Conservation (phyloP, 2,888 invertebrate species). For the Agelastica alni region DNA sequence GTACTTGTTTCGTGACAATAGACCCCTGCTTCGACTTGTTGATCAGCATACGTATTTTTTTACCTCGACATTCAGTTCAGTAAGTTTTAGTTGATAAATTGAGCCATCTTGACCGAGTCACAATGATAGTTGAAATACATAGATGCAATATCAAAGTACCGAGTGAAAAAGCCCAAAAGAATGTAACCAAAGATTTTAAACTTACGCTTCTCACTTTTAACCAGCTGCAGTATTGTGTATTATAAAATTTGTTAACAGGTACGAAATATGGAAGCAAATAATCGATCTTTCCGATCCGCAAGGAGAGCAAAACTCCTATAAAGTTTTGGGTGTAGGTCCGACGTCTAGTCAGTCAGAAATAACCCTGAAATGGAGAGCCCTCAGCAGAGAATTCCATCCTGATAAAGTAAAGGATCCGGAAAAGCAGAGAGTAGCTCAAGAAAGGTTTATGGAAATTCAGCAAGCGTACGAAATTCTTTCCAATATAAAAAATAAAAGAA, state of each 20-base stretch:
- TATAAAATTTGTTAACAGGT: constrained; percentile 47
- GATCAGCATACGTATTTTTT: too few species aligned
- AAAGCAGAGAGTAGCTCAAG: constrained; percentile 73
- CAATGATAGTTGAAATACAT: too few species aligned
- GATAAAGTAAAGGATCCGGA: constrained; percentile 83
- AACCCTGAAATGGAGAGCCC: constrained; percentile 76
- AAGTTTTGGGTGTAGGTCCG: constrained; percentile 77
- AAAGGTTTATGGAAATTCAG: constrained; percentile 90
- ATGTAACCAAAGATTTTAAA: too few species aligned
- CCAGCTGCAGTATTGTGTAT: too few species aligned
- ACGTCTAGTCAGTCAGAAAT: constrained; percentile 86
- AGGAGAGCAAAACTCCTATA: constrained; percentile 88
- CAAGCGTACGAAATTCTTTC: constrained; percentile 90
- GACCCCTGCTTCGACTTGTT: too few species aligned
- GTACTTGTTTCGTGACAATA: too few species aligned
- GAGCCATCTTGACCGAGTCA: too few species aligned
- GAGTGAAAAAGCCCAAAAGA: too few species aligned
- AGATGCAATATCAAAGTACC: too few species aligned
- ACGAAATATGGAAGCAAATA: constrained; percentile 83
- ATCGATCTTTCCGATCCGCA: constrained; percentile 86
- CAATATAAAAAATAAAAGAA: constrained; percentile 77
- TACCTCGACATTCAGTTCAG: too few species aligned
- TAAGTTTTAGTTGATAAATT: too few species aligned
- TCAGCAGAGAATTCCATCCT: constrained; percentile 88
- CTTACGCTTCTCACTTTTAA: too few species aligned